Evolutionary conservation across 2,113 vertebrate genomes (phyloP).

Genomic region (Oryzias woworae): DNA sequence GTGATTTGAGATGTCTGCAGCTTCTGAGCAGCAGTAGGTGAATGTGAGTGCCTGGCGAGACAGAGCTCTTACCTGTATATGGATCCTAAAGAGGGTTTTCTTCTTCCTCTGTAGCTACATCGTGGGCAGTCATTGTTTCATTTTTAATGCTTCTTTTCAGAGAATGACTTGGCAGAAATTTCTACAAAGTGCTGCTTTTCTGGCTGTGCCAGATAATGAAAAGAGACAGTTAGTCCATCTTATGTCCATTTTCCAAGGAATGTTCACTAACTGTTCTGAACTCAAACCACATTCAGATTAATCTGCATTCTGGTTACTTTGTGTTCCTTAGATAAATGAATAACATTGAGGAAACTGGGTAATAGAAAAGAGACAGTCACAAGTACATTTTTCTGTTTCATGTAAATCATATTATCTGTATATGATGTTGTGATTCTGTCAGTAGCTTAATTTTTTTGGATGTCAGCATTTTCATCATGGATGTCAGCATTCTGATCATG

Average conservation of each 20-base stretch:
- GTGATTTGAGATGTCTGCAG: not conserved
- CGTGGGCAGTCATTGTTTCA: not conserved
- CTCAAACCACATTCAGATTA: not conserved
- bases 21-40: not conserved
- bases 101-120: not conserved
- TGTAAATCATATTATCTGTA: no score
- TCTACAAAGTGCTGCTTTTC: slow-evolving; percentile 3
- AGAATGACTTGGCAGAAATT: not conserved
- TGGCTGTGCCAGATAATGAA: slow-evolving; percentile 1
- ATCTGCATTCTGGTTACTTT: not conserved
- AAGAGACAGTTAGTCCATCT: not conserved
- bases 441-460: no score
- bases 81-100: not conserved
- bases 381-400: no score
- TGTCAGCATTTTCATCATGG: no score
- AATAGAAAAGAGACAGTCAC: no score
- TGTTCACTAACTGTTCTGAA: not conserved
- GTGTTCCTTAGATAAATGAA: no score
- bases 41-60: not conserved
- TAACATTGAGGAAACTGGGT: no score
- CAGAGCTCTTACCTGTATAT: not conserved
- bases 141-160: slow-evolving; percentile 5
- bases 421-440: no score
- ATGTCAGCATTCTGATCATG: no score
- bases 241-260: not conserved